Base-by-base conservation (phyloP, 1,140 invertebrate species). In the Bradynema listronoti region DNA sequence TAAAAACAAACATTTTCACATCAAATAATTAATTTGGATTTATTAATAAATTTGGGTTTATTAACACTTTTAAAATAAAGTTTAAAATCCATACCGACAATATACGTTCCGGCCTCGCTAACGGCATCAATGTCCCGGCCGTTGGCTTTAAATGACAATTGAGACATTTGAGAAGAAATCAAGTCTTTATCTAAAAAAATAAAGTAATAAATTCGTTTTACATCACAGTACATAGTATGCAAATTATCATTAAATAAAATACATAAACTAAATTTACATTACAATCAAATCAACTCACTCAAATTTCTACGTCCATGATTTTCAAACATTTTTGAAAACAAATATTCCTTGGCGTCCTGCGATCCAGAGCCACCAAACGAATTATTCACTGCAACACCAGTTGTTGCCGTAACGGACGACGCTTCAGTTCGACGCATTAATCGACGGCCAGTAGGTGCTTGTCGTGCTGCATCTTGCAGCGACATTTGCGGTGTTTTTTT, bases 31-130 rank as follows among this genome's bases (percentile, higher is more conserved):
- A n/a, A n/a, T n/a, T n/a, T n/a, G n/a, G n/a, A n/a, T n/a, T n/a
- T n/a, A n/a, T n/a, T n/a, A n/a, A n/a, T n/a, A n/a, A n/a, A n/a
- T n/a, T n/a, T n/a, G n/a, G n/a, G n/a, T n/a, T n/a, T n/a, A n/a
- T n/a, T n/a, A n/a, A n/a, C n/a, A n/a, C n/a, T n/a, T n/a, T n/a
- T n/a, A n/a, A n/a, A n/a, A n/a, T n/a, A n/a, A n/a, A n/a, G n/a
- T n/a, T 19, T 19, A 39, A 39, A 39, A 39, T 11, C 36, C 36
- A 11, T 39, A 39, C 36, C 36, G 14, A 69, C 62, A 6, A 73
- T 54, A 42, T 69, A 69, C 22, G 67, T 69, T 4, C 67, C 67
- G n/a, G 67, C 61, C 36, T 69, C 67, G 33, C 59, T 66, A n/a
- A 64, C 42, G 9, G 61, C 45, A 57, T 69, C 66, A 32, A 47